Evolutionary conservation across 2,113 vertebrate genomes (phyloP), one percentile per base, ranked within the genome.

Genomic region (Tonatia bakeri): DNA sequence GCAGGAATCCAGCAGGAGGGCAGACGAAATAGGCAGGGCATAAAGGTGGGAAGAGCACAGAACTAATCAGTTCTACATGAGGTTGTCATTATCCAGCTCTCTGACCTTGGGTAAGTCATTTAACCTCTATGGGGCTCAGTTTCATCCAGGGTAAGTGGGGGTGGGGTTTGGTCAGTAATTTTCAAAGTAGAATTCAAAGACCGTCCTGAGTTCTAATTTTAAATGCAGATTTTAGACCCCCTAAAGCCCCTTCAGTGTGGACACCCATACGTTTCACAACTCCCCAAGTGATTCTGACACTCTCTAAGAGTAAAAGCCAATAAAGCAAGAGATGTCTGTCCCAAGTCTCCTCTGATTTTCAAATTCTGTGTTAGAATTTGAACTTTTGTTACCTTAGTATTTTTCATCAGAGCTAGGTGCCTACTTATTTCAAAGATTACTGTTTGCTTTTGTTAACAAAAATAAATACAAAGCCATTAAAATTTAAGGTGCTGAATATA

Each of bases 371-470:
- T 7, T 50, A 93, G 54, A 86, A 54, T 52, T 72, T 52, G 13
- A 96, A 94, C 8, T 72, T 93, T 50, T 82, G 40, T 17, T 76
- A 77, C 33, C 54, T 94, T 45, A 26, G n/a, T 28, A 36, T 94
- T 26, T 80, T 94, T 77, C 54, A 61, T 72, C 24, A 84, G 10
- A 75, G 28, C 28, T 45, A 43, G 61, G 16, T 56, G 15, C n/a
- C 45, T 81, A 90, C 59, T 82, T 90, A 94, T 47, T 95, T 92
- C 50, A 67, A 26, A 90, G 43, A 64, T 12, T 76, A 83, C 36
- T 65, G 1, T 87, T 86, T 84, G 38, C 33, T 73, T 92, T 90
- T 91, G 61, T 88, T 52, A 96, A 89, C 81, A 92, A 76, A 96
- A 88, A 70, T 59, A 88, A 83, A 77, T 15, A 76, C 38, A 87